Evolutionary conservation across 2,797 vertebrate species (phyloP), one percentile per base, ranked within the genome.

Genomic region (Malacoctenus gilli): DNA sequence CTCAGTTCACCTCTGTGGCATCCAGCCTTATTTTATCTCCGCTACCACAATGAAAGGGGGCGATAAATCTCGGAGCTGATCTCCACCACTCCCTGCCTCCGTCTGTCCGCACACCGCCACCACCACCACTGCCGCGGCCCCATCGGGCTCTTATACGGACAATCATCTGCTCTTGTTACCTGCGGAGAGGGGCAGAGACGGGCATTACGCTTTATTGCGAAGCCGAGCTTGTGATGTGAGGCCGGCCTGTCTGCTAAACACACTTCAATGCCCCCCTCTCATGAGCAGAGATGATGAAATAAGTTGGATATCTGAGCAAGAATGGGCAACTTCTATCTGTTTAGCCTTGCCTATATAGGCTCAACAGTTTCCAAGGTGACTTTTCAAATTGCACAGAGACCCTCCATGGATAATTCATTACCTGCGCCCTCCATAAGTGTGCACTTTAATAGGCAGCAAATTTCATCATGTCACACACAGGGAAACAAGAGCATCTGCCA

Each of bases 321-420:
- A 89, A 83, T 36, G 68, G 71, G 85, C 65, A 89, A 90, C 89
- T 86, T 85, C 82, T 75, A 66, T 80, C 75, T 66, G 71, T 83
- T 81, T 73, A 73, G 79, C 77, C 69, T 67, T 59, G 72, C 63
- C 73, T 73, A 67, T 81, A 75, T 71, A 67, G 46, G 85, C 82
- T 81, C 84, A 85, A 86, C 83, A 83, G 85, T 86, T 89, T 89
- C 84, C 86, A 90, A 90, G 85, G 89, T 89, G 88, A 90, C 87
- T 89, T 87, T 87, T 82, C 56, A 66, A 84, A 86, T 81, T 84
- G 77, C 82, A 79, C 75, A 59, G 75, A 79, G 77, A 79, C 83
- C 83, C 75, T 79, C 82, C 67, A 80, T 83, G 79, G 87, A 85
- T 85, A 87, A 87, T 86, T 89, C 87, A 87, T 84, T 82, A 84